Conservation (phyloP, 2,888 invertebrate species). For the Selenia dentaria region DNA sequence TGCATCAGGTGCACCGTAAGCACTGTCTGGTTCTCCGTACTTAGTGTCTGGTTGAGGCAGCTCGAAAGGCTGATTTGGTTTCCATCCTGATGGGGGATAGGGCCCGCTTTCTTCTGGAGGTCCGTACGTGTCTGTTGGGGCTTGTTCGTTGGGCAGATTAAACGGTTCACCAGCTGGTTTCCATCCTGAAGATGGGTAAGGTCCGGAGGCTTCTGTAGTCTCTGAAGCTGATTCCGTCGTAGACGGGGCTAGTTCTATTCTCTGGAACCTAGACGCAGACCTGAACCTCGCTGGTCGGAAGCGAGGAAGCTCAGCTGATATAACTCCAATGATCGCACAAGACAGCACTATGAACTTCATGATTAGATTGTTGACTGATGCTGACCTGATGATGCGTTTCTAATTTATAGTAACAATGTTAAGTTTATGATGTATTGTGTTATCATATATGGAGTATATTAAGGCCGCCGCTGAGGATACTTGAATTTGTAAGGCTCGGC, state of each 20-base stretch:
- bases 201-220: slow-evolving; percentile 61
- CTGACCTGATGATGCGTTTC: slow-evolving; percentile 32
- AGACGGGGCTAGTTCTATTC: slow-evolving; percentile 72
- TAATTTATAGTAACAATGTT: slow-evolving; percentile 56
- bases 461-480: slow-evolving; percentile 58
- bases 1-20: slow-evolving; percentile 63
- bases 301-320: slow-evolving; percentile 72
- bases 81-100: slow-evolving; percentile 75
- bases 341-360: slow-evolving; percentile 67
- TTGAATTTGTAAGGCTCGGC: slow-evolving; percentile 43
- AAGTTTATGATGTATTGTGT: slow-evolving; percentile 67
- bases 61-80: slow-evolving; percentile 67
- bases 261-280: slow-evolving; percentile 62
- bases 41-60: slow-evolving; percentile 63
- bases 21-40: slow-evolving; percentile 60
- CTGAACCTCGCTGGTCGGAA: slow-evolving; percentile 74
- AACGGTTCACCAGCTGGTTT: slow-evolving; percentile 67
- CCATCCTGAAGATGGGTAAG: slow-evolving; percentile 71
- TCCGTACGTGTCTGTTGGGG: slow-evolving; percentile 52
- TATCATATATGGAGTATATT: slow-evolving; percentile 59
- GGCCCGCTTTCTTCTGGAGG: slow-evolving; percentile 52
- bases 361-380: slow-evolving; percentile 51
- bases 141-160: slow-evolving; percentile 51
- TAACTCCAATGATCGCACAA: slow-evolving; percentile 51
- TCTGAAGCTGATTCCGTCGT: slow-evolving; percentile 69